Evolutionary conservation across 1,140 invertebrate species (phyloP).

Genomic region (Portunus trituberculatus): DNA sequence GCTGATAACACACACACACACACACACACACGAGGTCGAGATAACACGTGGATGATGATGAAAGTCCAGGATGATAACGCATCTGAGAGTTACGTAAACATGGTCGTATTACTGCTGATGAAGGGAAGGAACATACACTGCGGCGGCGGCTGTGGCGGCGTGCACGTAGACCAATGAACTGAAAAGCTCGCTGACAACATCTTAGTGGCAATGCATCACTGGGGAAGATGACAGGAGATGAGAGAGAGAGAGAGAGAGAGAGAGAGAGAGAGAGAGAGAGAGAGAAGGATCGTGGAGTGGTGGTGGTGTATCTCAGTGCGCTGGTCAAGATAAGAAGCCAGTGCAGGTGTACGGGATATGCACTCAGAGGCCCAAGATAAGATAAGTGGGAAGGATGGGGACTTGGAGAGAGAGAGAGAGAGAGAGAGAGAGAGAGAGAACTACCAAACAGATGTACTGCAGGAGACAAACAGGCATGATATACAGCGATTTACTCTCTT

Average conservation of each 20-base stretch:
- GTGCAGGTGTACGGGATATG: not conserved
- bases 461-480: no score
- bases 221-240: not conserved
- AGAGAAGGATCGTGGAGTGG: not conserved
- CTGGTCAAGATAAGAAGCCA: not conserved
- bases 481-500: no score
- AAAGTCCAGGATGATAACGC: not conserved
- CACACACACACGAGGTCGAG: not conserved
- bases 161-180: no score
- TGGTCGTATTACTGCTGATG: not conserved
- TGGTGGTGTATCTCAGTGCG: not conserved
- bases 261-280: not conserved
- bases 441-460: not conserved
- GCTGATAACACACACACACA: constrained; percentile 21
- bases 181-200: no score
- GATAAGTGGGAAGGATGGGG: not conserved
- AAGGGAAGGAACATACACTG: not conserved
- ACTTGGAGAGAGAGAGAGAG: not conserved
- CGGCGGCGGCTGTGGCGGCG: not conserved
- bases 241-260: not conserved
- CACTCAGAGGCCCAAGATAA: not conserved
- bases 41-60: not conserved
- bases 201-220: constrained; percentile 35
- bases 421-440: not conserved
- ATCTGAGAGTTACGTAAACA: not conserved